Evolutionary conservation across 2,113 vertebrate species (phyloP).

Genomic region (Tringa solitaria): DNA sequence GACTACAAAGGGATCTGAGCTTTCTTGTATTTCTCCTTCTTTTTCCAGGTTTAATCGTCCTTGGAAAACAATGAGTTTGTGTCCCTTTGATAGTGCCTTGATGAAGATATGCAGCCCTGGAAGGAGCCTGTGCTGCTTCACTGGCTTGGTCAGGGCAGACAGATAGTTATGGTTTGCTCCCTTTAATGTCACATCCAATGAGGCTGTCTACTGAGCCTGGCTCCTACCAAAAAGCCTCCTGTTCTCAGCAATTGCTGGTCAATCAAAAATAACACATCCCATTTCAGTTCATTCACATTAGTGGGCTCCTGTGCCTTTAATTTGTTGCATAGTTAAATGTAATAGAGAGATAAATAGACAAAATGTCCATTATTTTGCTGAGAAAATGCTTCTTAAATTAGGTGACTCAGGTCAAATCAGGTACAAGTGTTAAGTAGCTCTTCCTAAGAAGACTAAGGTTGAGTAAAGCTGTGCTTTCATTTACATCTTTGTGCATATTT

Average conservation of each 20-base stretch:
- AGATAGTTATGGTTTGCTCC: background rate
- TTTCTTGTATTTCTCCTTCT: background rate
- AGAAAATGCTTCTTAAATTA: conserved; percentile 24
- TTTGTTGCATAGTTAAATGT: conserved; percentile 35
- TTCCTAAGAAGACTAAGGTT: background rate
- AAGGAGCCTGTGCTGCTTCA: background rate
- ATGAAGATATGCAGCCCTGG: background rate
- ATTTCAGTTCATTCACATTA: background rate
- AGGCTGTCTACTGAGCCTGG: background rate
- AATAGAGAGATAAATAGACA: background rate
- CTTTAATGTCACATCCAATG: background rate
- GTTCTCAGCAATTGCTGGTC: background rate
- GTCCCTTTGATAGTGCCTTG: background rate
- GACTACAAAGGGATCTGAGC: background rate
- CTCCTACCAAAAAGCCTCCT: background rate
- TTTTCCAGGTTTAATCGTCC: background rate
- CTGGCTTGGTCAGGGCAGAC: background rate
- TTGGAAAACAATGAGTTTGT: background rate
- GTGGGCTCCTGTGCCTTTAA: background rate
- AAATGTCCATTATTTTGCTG: background rate
- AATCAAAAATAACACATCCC: background rate
- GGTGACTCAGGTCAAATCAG: background rate
- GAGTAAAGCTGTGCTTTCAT: background rate
- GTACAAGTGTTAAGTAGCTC: background rate
- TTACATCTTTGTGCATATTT: background rate